Base-by-base conservation (phyloP, 2,888 invertebrate species). In the Cynaeus angustus region DNA sequence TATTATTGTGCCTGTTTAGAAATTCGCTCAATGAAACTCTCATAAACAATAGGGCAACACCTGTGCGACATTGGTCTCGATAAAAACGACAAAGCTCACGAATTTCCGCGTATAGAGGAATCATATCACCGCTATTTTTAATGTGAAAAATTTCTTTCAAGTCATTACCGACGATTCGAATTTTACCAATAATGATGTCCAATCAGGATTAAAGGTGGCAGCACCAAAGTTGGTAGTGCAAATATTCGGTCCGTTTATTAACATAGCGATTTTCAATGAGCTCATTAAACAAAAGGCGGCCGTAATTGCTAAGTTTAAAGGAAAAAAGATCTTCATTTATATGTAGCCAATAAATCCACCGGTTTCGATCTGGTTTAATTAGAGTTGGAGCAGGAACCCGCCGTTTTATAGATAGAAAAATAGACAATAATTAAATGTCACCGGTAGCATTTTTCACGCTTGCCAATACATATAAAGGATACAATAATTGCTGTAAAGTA, bases 11-110 rank as follows among this genome's bases (percentile, higher is more conserved):
- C 76, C 73, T 73, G 74, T 80, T 79, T 78, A 80, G 80, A 80
- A 80, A 80, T 77, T 78, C 76, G 77, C 76, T 80, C 80, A 80
- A 81, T 80, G 80, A 78, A 78, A 81, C 75, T 68, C 73, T 61
- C 73, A 79, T 81, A 81, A 81, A 81, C 79, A 80, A 80, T 80
- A 74, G 77, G 74, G 70, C 71, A 80, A 79, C 81, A 81, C 81
- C 81, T 81, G 81, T 76, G 80, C 77, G 79, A 77, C 80, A 80
- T 80, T 81, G 80, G 79, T 61, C 55, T 65, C 50, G 50, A 68
- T 71, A 72, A 74, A 76, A 72, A 72, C 71, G 50, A 65, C 45
- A 53, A 26, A 53, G 67, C 66, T 72, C 66, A 68, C 75, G 72
- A 77, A 78, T 79, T 79, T 79, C 80, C 79, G 78, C 75, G 77